Conservation (phyloP, 1,140 invertebrate species). For the Drusus annulatus region DNA sequence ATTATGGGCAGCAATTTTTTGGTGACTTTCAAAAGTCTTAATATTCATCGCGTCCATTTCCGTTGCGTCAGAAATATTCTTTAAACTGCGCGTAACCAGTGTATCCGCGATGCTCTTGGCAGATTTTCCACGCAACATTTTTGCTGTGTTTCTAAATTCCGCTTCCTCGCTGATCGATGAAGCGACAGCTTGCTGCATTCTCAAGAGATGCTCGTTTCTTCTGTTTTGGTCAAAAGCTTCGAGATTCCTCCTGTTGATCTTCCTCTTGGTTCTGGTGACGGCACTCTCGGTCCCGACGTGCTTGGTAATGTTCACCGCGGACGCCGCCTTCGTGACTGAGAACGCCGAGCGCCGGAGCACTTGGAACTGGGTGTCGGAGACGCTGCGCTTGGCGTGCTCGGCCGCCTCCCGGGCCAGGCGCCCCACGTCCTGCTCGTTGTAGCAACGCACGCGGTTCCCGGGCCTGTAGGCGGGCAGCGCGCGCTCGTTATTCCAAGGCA, state of each 20-base stretch:
- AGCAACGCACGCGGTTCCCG: conserved; percentile 73
- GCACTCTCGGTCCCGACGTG: conserved; percentile 75
- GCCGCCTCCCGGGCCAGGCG: conserved; percentile 76
- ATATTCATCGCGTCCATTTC: conserved; percentile 64
- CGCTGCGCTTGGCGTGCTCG: conserved; percentile 77
- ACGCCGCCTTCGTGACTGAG: conserved; percentile 77
- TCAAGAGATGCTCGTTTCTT: conserved; percentile 65
- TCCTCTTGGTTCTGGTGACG: conserved; percentile 69
- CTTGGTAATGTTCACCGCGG: conserved; percentile 77
- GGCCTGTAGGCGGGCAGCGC: conserved; percentile 75
- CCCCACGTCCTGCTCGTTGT: conserved; percentile 76
- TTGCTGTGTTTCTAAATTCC: conserved; percentile 68
- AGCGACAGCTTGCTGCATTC: conserved; percentile 70
- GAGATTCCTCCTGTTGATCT: conserved; percentile 66
- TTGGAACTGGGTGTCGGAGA: conserved; percentile 71
- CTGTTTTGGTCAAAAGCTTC: conserved; percentile 67
- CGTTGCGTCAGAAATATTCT: conserved; percentile 70
- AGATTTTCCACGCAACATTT: conserved; percentile 78
- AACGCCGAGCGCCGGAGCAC: conserved; percentile 78
- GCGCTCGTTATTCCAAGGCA: conserved; percentile 83
- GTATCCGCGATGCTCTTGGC: conserved; percentile 80
- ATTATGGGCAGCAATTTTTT: conserved; percentile 62
- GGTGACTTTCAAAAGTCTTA: conserved; percentile 62
- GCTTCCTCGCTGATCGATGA: conserved; percentile 64
- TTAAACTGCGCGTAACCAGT: conserved; percentile 74